These are phyloP conservation scores for Butastur rufipennis DNA, from an alignment of 2,113 vertebrate species.

Conservation along the genomic window DNA sequence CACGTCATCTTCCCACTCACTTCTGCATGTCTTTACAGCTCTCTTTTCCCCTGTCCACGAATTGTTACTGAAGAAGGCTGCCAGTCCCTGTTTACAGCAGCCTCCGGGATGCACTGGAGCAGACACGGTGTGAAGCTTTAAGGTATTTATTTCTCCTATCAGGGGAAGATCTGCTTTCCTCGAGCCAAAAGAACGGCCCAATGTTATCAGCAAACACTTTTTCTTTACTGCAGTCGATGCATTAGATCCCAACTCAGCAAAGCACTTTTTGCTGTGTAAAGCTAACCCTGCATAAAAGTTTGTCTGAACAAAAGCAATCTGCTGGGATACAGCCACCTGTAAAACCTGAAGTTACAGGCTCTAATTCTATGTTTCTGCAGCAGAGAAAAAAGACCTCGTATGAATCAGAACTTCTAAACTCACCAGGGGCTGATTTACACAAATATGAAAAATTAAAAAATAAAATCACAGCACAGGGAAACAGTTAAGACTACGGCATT, in stretches of 20 bases:
- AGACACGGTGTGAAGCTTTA: not conserved
- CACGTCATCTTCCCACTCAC: not conserved
- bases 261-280: not conserved
- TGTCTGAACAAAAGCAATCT: not conserved
- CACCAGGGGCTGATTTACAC: not conserved
- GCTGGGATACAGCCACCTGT: not conserved
- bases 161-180: not conserved
- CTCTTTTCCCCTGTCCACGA: not conserved
- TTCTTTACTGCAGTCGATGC: not conserved
- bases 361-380: not conserved
- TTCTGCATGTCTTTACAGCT: not conserved
- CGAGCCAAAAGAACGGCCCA: not conserved
- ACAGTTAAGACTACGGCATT: not conserved
- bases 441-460: not conserved
- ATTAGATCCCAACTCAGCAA: not conserved
- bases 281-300: not conserved
- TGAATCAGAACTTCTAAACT: not conserved
- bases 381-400: not conserved
- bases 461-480: not conserved
- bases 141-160: not conserved
- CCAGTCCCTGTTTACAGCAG: not conserved
- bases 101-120: not conserved
- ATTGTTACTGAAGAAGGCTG: not conserved
- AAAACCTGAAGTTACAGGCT: not conserved
- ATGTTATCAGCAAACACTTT: not conserved